phyloP scores from a whole-genome alignment of 2,888 invertebrate species.

The Carabus problematicus region DNA sequence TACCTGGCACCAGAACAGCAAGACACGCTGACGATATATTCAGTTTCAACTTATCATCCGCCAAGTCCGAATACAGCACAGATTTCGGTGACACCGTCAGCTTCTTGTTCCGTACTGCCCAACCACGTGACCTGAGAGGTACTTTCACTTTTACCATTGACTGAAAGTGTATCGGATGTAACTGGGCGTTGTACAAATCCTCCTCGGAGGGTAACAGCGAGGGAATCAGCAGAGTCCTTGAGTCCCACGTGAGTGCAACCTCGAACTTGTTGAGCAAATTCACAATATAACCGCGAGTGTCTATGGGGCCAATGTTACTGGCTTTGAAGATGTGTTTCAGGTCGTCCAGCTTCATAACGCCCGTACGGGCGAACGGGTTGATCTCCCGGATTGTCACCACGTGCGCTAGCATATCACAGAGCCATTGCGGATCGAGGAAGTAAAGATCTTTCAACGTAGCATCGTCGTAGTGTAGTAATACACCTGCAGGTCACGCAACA shows the following conservation, averaged over 20 bases:
- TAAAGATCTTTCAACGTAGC: constrained; percentile 93
- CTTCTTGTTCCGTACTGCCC: constrained; percentile 70
- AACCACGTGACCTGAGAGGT: constrained; percentile 71
- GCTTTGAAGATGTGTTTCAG: constrained; percentile 91
- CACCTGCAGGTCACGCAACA: constrained; percentile 65
- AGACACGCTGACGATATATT: constrained; percentile 51
- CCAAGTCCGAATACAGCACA: constrained; percentile 55
- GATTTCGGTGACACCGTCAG: constrained; percentile 62
- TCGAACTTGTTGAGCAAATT: constrained; percentile 96
- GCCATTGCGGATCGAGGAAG: constrained; percentile 97
- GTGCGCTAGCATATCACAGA: constrained; percentile 96
- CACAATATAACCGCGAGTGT: constrained; percentile 81
- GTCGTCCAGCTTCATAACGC: constrained; percentile 93
- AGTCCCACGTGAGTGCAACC: constrained; percentile 96
- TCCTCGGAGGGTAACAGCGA: constrained; percentile 87
- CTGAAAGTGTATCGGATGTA: constrained; percentile 56
- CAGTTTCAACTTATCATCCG: constrained; percentile 55
- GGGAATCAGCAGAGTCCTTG: constrained; percentile 87
- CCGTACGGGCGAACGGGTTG: constrained; percentile 91
- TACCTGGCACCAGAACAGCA: background rate
- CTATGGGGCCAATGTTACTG: constrained; percentile 76
- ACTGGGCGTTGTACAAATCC: constrained; percentile 63
- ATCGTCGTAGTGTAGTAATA: constrained; percentile 93
- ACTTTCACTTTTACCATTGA: constrained; percentile 61
- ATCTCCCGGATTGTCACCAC: constrained; percentile 97